Evolutionary conservation across 2,113 vertebrate species (phyloP), one percentile per base, ranked within the genome.

Genomic region (Calidris pygmaea): DNA sequence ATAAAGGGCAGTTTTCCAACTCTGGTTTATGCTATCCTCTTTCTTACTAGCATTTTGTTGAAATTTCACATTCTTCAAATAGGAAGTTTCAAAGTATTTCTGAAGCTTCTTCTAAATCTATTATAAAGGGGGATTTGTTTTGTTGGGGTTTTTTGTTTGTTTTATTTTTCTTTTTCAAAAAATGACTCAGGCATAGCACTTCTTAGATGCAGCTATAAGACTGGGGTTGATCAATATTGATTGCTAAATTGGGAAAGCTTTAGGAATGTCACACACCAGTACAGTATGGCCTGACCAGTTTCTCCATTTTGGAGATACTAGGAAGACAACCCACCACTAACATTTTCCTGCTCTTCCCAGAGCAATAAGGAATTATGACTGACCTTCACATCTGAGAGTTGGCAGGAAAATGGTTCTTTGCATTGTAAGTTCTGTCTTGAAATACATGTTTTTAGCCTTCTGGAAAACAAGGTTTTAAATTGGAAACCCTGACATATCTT

Each of bases 381-480:
- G 87, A 55, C 63, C 43, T 67, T 60, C 24, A 8, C 24, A 56
- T 52, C 39, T 65, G 22, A 48, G 39, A 90, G 41, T 56, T 60
- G 60, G 12, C 37, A 90, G 65, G 41, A 12, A 41, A 68, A 87
- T 52, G 11, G 29, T 47, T 66, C 55, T 76, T 92, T 88, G 79
- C 63, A 74, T 90, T 92, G 10, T n/a, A 77, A 59, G 60, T 41
- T 80, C 66, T 71, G 73, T 47, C 76, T 92, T 55, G 32, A 91
- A 93, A 86, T 72, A 74, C 22, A 53, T 81, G 58, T 5, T 60
- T 71, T 55, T 34, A 82, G 41, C 53, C 80, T 84, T 94, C 86
- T 75, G 86, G 73, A 95, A 97, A 93, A 70, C 6, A 67, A 71
- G 16, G 27, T 48, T 94, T 94, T 62, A 85, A 89, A 96, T 59